Base-by-base conservation (phyloP, 2,113 vertebrate species). In the Serinus canaria region DNA sequence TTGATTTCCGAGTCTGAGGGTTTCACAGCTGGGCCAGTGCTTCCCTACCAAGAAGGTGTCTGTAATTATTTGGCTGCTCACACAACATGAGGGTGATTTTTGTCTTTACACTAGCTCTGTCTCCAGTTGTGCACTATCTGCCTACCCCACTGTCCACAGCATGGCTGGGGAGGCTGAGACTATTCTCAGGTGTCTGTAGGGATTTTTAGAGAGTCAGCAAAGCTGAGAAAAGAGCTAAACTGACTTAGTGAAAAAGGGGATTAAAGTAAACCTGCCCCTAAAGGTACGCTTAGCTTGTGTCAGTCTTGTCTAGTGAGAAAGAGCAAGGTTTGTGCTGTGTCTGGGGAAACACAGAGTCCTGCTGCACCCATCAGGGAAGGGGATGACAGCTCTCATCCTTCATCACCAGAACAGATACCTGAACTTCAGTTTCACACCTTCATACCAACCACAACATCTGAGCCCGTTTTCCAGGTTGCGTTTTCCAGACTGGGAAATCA, bases 61-160 rank as follows among this genome's bases (percentile, higher is more conserved):
- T 69, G 28, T 80, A 66, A 43, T 79, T 83, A 25, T 74, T 83
- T 63, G 39, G 3, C 46, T 80, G 33, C 50, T 84, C 44, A 47
- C 47, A 50, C 62, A 60, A 8, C 22, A 3, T 20, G 24, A 33
- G 43, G 41, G 30, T 21, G 41, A 19, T 10, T 2, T 1, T 67
- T 74, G 27, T 24, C 58, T n/a, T 84, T 13, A 53, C n/a, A 10
- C 22, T 90, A 67, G 3, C 10, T 12, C 21, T 13, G 17, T 39
- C 27, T 67, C 9, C 21, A 46, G 23, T 15, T 35, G 6, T 30
- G 39, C 35, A 37, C 72, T 10, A 4, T 5, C 27, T 37, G 10
- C 6, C 3, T 15, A 33, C 18, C 15, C 30, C 1, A 0, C 16
- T 1, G 0, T 33, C 60, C 20, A 0, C 19, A 33, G 7, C 35